These are phyloP conservation scores for Trichopoda pennipes DNA, from an alignment of 2,888 invertebrate species.

Conservation along the genomic window DNA sequence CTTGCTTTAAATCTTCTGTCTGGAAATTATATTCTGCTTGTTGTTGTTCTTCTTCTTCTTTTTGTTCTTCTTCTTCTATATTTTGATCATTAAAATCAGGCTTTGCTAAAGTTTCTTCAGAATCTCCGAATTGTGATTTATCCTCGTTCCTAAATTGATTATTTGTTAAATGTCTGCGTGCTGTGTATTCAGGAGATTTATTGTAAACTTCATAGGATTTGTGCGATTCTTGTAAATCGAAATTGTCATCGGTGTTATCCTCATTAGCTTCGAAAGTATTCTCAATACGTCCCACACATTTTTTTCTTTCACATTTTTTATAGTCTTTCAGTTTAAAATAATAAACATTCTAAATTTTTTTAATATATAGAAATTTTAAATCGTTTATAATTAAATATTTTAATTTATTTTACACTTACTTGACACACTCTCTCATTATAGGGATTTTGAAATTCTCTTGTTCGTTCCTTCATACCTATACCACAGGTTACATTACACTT, in stretches of 20 bases:
- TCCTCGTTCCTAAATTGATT: not conserved
- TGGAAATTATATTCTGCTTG: constrained; percentile 40
- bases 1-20: constrained; percentile 42
- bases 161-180: not conserved
- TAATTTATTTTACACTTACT: constrained; percentile 72
- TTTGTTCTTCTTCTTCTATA: constrained; percentile 26
- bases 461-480: constrained; percentile 85
- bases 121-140: not conserved
- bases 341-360: constrained; percentile 14
- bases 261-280: constrained; percentile 74
- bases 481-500: constrained; percentile 88
- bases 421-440: constrained; percentile 84
- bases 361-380: not conserved
- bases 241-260: constrained; percentile 19
- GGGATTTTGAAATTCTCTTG: constrained; percentile 84
- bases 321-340: constrained; percentile 51
- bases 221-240: not conserved
- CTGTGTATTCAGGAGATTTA: not conserved
- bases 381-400: not conserved
- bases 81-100: not conserved
- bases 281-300: constrained; percentile 71
- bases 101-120: not conserved
- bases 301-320: constrained; percentile 70
- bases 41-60: constrained; percentile 65
- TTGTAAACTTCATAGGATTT: too few species aligned